These are phyloP conservation scores for Dromiciops gliroides DNA, from an alignment of 2,113 vertebrate species.

Conservation along the genomic window DNA sequence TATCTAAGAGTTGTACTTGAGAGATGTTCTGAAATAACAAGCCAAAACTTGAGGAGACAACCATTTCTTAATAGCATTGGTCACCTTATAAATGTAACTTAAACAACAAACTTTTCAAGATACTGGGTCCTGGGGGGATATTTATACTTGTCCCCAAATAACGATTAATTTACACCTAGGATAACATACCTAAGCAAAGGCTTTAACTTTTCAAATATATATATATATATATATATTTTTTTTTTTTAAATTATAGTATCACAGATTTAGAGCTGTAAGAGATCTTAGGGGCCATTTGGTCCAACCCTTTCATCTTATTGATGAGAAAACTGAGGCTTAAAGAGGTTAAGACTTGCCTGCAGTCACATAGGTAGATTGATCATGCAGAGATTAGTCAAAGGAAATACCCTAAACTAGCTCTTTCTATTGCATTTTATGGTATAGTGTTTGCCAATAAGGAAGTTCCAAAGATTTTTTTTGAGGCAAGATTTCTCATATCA, in stretches of 20 bases:
- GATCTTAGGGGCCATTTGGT: neutral
- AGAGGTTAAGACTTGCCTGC: neutral
- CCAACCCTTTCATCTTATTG: neutral
- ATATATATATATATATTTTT: too few species aligned
- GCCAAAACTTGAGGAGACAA: neutral
- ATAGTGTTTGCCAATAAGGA: neutral
- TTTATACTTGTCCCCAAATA: neutral
- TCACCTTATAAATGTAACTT: neutral
- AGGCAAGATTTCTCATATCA: neutral
- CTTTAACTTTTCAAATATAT: neutral
- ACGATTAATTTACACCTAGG: neutral
- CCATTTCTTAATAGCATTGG: neutral
- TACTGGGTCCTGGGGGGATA: neutral
- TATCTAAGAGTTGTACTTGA: neutral
- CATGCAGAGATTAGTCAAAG: neutral
- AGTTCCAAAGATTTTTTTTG: constrained; percentile 2
- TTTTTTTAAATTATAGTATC: neutral
- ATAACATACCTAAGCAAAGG: neutral
- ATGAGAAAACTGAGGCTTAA: neutral
- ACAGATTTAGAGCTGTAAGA: neutral
- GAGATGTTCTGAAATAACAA: neutral
- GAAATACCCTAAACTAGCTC: neutral
- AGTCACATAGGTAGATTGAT: neutral
- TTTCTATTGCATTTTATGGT: neutral
- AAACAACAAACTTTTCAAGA: neutral